Base-by-base conservation (phyloP, 2,113 vertebrate genomes). In the Pithys albifrons region DNA sequence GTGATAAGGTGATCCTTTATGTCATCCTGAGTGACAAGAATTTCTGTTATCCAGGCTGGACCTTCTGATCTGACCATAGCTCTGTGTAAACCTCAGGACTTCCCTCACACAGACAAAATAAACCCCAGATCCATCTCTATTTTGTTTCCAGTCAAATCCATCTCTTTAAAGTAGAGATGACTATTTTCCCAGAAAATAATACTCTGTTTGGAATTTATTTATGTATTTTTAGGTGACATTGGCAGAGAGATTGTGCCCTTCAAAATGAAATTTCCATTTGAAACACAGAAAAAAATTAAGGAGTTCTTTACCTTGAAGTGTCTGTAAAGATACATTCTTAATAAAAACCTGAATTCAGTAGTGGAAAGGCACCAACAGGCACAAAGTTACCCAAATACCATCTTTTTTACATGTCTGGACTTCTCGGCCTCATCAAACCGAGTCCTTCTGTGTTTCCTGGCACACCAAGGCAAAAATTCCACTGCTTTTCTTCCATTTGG, bases 121-220 rank as follows among this genome's bases (percentile, higher is more conserved):
- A 93, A 94, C 58, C 14, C 29, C 54, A 62, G 27, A 71, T 85
- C 13, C 74, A 80, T 70, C 81, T 79, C 75, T 95, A 7, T 93
- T 95, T 95, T 93, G 43, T 89, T 94, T 91, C 67, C 77, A 95
- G 49, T 2, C 4, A 95, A 95, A 46, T 85, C 62, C 24, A 7
- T 66, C 67, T 89, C 46, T 85, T 93, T 85, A 73, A 89, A 89
- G 37, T 39, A 85, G 24, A 88, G 46, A 69, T 6, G 1, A 70
- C 5, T 91, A 28, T 91, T 75, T 90, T 87, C 49, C 10, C 59
- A 77, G 46, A 85, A 95, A 94, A 96, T 73, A 95, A 96, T 93
- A 96, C 14, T 37, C 74, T 84, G 28, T 52, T 91, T 73, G 82
- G 85, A 94, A 97, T 97, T 93, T 96, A 77, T 80, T 97, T 94